These are phyloP conservation scores for Scopus umbretta DNA, from an alignment of 2,113 vertebrate genomes.

Conservation along the genomic window DNA sequence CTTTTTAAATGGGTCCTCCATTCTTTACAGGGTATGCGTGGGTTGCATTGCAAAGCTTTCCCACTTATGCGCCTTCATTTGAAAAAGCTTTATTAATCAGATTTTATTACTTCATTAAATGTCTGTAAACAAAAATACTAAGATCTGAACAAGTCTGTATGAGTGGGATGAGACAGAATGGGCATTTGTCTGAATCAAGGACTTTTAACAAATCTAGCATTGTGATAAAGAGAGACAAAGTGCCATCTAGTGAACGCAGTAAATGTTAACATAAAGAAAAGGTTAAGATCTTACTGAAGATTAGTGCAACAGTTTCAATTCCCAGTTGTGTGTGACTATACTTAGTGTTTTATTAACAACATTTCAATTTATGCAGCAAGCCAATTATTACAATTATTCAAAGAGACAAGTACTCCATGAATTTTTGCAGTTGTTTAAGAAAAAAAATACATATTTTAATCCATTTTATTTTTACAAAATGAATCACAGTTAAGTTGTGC, in stretches of 20 bases:
- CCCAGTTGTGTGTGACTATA: not conserved
- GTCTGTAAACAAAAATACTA: not conserved
- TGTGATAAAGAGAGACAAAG: not conserved
- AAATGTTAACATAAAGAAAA: not conserved
- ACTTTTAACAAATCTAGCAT: not conserved
- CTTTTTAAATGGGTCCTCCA: not conserved
- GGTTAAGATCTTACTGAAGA: not conserved
- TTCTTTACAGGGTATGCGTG: not conserved
- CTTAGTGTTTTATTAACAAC: not conserved
- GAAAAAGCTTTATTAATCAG: not conserved
- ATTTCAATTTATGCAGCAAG: not conserved
- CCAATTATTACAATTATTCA: not conserved
- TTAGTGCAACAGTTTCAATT: not conserved
- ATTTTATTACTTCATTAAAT: not conserved
- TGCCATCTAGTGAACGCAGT: constrained; percentile 31
- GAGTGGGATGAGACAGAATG: not conserved
- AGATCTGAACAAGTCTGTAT: not conserved
- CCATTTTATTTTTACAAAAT: not conserved
- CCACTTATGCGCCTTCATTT: not conserved
- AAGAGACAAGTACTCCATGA: not conserved
- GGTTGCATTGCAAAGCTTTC: not conserved
- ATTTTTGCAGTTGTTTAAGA: not conserved
- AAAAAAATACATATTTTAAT: not conserved
- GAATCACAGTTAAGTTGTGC: not conserved
- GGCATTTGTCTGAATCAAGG: not conserved